phyloP scores from a whole-genome alignment of 1,140 invertebrate species.

The Heliothis virescens region DNA sequence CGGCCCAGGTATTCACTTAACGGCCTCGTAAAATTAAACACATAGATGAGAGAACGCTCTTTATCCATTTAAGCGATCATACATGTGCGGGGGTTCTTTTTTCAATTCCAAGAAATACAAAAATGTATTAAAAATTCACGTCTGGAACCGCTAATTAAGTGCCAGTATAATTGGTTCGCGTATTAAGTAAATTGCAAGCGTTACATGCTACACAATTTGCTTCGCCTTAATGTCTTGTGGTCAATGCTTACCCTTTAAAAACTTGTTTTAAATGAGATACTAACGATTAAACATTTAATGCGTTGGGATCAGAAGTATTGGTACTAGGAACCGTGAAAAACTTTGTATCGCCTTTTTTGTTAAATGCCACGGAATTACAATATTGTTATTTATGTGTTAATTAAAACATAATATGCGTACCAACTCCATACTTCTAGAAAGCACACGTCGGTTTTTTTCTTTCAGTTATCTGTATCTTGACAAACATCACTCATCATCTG shows the following conservation, averaged over 20 bases:
- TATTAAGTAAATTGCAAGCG: conserved; percentile 49
- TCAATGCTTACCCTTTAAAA: conserved; percentile 37
- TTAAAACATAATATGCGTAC: conserved; percentile 21
- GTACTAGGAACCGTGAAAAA: not conserved
- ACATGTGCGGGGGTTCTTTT: not conserved
- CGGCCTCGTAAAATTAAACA: not conserved
- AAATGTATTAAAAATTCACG: conserved; percentile 39
- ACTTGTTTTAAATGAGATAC: conserved; percentile 48
- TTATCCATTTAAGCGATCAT: conserved; percentile 16
- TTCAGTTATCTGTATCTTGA: too few relatives aligned
- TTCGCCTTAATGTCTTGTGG: conserved; percentile 14
- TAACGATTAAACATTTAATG: conserved; percentile 19
- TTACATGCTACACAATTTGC: conserved; percentile 46
- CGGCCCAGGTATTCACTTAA: not conserved
- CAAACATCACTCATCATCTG: not conserved
- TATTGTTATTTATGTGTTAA: conserved; percentile 29
- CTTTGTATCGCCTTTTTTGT: not conserved
- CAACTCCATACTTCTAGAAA: conserved; percentile 11
- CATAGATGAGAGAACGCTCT: not conserved
- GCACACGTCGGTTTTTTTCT: not conserved
- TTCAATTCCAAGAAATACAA: conserved; percentile 32
- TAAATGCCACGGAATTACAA: not conserved
- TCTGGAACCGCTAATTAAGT: conserved; percentile 48
- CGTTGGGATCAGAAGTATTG: conserved; percentile 17
- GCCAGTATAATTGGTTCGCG: conserved; percentile 46